Evolutionary conservation across 35 echinoderm and acorn worm genomes (phyloP), one percentile per base, ranked within the genome.

Genomic region (Ophiothrix spiculata): DNA sequence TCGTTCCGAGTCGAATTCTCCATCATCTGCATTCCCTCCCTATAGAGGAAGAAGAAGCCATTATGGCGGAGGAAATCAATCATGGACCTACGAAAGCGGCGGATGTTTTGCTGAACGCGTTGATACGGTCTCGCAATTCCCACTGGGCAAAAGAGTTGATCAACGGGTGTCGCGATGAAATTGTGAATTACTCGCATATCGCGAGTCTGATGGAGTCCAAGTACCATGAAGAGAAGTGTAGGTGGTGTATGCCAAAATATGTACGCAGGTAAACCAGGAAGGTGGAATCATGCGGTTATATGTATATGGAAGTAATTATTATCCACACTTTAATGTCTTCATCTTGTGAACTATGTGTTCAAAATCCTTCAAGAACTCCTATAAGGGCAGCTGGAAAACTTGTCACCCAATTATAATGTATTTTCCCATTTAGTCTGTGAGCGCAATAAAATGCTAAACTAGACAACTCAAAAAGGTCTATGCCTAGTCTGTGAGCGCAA

Each of bases 51-150:
- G 60, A 69, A n/a, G 60, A 69, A 28, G 60, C 60, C 60, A 69
- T 69, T 69, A 69, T 69, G 23, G 60, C 60, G 60, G 60, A 69
- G 60, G 60, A 69, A 69, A 69, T 69, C 60, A 69, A 69, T 28
- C 60, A 69, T 2, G 60, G 60, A 69, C 6, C 60, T n/a, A 69
- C 60, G 10, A 69, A 69, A 69, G 4, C 60, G 1, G 60, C 60
- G 3, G 60, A 69, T 69, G 17, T n/a, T 6, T 28, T 69, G 3
- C 60, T 69, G 16, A 69, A 10, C 29, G 42, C 60, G 29, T n/a
- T 69, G 60, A n/a, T 69, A 1, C 60, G 60, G 3, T 10, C 60
- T 15, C 8, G 60, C 6, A 69, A 69, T 69, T 15, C 60, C 23
- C 60, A 15, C 4, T 69, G 60, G 10, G 25, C 60, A 69, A 69